phyloP scores from a whole-genome alignment of 2,113 vertebrate species.

The Hystrix brachyura region DNA sequence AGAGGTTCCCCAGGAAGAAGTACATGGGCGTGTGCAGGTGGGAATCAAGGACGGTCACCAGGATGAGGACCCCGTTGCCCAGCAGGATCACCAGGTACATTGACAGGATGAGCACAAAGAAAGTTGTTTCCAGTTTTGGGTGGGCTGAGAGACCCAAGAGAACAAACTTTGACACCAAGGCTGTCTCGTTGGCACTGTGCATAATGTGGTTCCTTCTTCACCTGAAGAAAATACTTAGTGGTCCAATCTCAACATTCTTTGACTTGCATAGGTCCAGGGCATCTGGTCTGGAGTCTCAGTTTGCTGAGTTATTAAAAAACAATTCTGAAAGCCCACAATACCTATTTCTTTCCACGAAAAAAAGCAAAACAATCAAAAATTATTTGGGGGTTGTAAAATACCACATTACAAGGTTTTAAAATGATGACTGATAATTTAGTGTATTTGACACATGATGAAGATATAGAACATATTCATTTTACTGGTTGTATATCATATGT shows the following conservation, averaged over 20 bases:
- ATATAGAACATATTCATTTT: background rate
- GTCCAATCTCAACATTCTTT: background rate
- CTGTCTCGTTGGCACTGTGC: conserved; percentile 35
- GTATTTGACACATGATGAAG: background rate
- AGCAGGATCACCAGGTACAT: conserved; percentile 62
- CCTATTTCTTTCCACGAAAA: conserved; percentile 32
- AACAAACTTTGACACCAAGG: conserved; percentile 15
- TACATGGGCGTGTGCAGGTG: conserved; percentile 74
- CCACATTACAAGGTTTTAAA: conserved; percentile 6
- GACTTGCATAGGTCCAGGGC: background rate
- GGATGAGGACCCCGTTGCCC: conserved; percentile 63
- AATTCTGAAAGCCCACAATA: background rate
- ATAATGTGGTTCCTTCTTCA: conserved; percentile 56
- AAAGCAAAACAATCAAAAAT: background rate
- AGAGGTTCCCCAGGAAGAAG: conserved; percentile 77
- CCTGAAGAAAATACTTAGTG: background rate
- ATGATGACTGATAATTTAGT: conserved; percentile 11
- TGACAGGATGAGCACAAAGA: conserved; percentile 66
- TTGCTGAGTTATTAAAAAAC: background rate
- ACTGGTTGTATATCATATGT: background rate
- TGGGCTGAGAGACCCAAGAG: conserved; percentile 64
- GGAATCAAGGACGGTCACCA: conserved; percentile 56
- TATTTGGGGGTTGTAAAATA: background rate
- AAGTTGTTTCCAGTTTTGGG: background rate
- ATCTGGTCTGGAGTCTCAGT: background rate